phyloP scores from a whole-genome alignment of 1,140 invertebrate genomes.

The Macrostomum lignano region DNA sequence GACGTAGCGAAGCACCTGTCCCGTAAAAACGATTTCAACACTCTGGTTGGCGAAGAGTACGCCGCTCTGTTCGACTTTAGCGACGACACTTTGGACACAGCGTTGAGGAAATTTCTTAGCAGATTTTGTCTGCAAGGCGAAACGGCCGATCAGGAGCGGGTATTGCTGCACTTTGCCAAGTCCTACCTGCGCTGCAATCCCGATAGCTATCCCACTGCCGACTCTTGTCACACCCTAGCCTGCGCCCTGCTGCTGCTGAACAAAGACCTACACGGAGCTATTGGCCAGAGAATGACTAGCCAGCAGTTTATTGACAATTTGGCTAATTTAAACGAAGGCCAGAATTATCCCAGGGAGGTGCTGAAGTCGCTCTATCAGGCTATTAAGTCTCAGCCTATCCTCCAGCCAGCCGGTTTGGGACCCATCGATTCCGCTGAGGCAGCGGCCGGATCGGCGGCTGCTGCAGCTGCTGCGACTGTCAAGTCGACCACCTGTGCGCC shows the following conservation, averaged over 20 bases:
- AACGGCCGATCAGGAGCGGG: conserved; percentile 76
- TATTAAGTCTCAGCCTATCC: conserved; percentile 65
- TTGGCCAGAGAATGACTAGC: conserved; percentile 76
- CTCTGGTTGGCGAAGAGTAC: conserved; percentile 79
- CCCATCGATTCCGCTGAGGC: no score
- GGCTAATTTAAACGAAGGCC: conserved; percentile 70
- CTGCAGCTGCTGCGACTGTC: no score
- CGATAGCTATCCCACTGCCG: conserved; percentile 67
- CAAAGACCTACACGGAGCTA: conserved; percentile 86
- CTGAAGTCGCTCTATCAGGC: conserved; percentile 69
- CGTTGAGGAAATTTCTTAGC: conserved; percentile 64
- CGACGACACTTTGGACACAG: conserved; percentile 55
- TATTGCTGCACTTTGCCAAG: conserved; percentile 78
- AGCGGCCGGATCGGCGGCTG: no score
- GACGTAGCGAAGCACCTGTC: conserved; percentile 78
- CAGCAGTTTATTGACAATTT: conserved; percentile 87
- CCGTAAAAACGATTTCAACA: conserved; percentile 84
- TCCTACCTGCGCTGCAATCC: conserved; percentile 82
- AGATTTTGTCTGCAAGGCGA: conserved; percentile 74
- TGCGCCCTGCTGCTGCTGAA: conserved; percentile 96
- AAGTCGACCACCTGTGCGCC: no score
- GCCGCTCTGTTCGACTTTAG: conserved; percentile 72
- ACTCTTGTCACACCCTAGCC: conserved; percentile 84
- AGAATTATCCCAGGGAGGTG: conserved; percentile 69
- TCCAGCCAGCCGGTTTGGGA: no score